Evolutionary conservation across 1,140 invertebrate genomes (phyloP), one percentile per base, ranked within the genome.

Genomic region (Bombus waltoni): DNA sequence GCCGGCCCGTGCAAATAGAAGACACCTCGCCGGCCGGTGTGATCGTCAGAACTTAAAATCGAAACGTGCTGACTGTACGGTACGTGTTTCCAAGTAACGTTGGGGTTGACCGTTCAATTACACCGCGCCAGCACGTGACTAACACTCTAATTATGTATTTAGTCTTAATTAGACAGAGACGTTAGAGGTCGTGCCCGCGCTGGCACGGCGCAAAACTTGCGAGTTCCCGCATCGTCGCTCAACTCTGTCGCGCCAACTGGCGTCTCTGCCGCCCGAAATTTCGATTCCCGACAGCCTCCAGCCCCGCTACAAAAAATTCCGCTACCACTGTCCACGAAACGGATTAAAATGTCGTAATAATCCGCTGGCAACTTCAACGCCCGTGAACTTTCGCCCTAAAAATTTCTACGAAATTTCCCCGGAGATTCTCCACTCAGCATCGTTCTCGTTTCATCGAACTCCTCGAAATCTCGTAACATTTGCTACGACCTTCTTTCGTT

Each of bases 111-210:
- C 93, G 93, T 93, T 93, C 93, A 93, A 94, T 94, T 94, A 92
- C 92, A 88, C 91, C 90, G 87, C 66, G 75, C 75, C 90, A 87
- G 91, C 90, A 94, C 94, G 94, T 94, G 94, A 94, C 93, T 91
- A 93, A 94, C 92, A 94, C 93, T 92, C 93, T 94, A 93, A 94
- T 94, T 94, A 94, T 94, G 91, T 94, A 94, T 94, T 94, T 94
- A 94, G 93, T 94, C 93, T 93, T 94, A 94, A 94, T 94, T 94
- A 94, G 93, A 91, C 92, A 89, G 87, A 83, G 91, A 92, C 92
- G 40, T 15, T 15, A n/a, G 70, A 5, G 90, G 88, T 92, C 81
- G 87, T 88, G 76, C 11, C 8, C 38, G 1, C 3, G 57, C 0
- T 88, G 85, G 83, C 86, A 53, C 35, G 79, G 81, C 53, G 83